Evolutionary conservation across 1,140 invertebrate genomes (phyloP).

Genomic region (Drosophila nannoptera): DNA sequence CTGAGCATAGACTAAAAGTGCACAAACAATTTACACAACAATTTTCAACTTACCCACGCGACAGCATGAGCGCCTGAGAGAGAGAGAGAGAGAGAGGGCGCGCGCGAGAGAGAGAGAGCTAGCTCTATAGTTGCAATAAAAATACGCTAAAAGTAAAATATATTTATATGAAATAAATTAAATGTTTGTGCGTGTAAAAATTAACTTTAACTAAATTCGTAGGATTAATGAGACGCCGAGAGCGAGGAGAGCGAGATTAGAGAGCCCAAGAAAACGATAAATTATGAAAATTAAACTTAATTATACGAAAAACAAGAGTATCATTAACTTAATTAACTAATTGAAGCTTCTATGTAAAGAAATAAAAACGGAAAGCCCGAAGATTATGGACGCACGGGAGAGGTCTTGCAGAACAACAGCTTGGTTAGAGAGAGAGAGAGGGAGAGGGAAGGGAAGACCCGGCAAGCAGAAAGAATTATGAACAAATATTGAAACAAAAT

Average conservation of each 20-base stretch:
- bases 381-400: constrained; percentile 34
- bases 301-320: constrained; percentile 70
- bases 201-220: constrained; percentile 75
- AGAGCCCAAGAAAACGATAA: constrained; percentile 5
- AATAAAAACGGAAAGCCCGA: constrained; percentile 61
- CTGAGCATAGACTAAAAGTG: constrained; percentile 74
- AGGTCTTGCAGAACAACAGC: constrained; percentile 44
- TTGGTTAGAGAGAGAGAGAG: constrained; percentile 22
- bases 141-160: constrained; percentile 49
- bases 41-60: constrained; percentile 67
- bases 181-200: constrained; percentile 78
- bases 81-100: neutral
- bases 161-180: constrained; percentile 72
- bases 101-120: constrained; percentile 32
- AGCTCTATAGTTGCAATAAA: constrained; percentile 45
- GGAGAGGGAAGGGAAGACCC: neutral
- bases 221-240: constrained; percentile 57
- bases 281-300: constrained; percentile 60
- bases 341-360: constrained; percentile 77
- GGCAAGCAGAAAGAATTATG: constrained; percentile 39
- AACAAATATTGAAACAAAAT: constrained; percentile 72
- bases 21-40: constrained; percentile 57
- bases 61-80: constrained; percentile 42
- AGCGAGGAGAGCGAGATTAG: constrained; percentile 6
- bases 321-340: constrained; percentile 77